phyloP scores from a whole-genome alignment of 1,140 invertebrate genomes.

The Zaprionus gabonicus region DNA sequence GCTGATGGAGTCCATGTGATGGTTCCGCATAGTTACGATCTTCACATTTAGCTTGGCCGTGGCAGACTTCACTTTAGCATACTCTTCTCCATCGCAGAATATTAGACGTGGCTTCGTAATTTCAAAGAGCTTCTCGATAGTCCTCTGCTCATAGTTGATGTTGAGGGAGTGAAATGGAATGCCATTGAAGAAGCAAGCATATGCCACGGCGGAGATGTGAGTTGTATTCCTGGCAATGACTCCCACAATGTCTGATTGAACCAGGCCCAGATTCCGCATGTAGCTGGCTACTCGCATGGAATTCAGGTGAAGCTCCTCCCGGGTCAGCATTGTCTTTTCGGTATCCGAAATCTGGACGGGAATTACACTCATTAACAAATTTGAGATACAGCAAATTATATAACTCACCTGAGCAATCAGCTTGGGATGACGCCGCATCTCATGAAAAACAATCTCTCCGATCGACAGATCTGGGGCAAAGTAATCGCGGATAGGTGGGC shows the following conservation, averaged over 20 bases:
- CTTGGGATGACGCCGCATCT: constrained; percentile 66
- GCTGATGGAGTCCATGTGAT: constrained; percentile 32
- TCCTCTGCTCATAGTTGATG: constrained; percentile 51
- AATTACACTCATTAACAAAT: too few relatives aligned
- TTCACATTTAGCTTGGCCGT: constrained; percentile 33
- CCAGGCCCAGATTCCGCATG: constrained; percentile 47
- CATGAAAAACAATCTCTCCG: constrained; percentile 62
- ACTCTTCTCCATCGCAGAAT: constrained; percentile 75
- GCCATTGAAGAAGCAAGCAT: constrained; percentile 73
- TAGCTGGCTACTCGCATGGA: constrained; percentile 59
- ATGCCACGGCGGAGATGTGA: constrained; percentile 58
- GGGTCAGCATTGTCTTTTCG: constrained; percentile 55
- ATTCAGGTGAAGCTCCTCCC: constrained; percentile 53
- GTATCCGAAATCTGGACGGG: constrained; percentile 60
- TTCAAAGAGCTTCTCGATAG: constrained; percentile 52
- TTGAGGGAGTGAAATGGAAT: constrained; percentile 67
- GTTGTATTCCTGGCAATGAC: constrained; percentile 66
- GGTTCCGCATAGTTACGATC: constrained; percentile 64
- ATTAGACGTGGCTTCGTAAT: constrained; percentile 65
- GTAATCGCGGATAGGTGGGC: constrained; percentile 15
- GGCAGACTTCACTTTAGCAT: constrained; percentile 48
- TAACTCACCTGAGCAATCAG: constrained; percentile 58
- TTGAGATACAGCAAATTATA: too few relatives aligned
- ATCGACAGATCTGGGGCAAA: constrained; percentile 59
- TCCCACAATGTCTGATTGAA: constrained; percentile 67